phyloP scores from a whole-genome alignment of 2,888 invertebrate genomes.

The Ophion ellenae region DNA sequence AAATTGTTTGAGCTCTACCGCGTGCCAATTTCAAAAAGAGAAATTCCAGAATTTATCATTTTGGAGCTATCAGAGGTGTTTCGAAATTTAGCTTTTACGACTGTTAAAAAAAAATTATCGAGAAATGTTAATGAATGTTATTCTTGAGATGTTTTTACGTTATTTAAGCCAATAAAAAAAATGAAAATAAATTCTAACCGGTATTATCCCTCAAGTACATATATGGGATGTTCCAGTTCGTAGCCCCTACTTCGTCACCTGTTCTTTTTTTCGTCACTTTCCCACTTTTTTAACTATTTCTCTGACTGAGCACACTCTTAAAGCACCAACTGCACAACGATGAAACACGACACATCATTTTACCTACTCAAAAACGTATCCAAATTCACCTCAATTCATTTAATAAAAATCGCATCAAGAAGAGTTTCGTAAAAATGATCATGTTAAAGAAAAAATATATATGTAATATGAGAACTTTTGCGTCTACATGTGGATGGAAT shows the following conservation, averaged over 20 bases:
- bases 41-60: too few relatives aligned
- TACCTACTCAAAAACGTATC: neutral
- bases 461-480: neutral
- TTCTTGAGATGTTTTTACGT: too few relatives aligned
- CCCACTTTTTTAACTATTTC: neutral
- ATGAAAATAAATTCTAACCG: too few relatives aligned
- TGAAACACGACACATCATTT: neutral
- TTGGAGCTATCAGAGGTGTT: too few relatives aligned
- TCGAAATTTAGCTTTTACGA: too few relatives aligned
- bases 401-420: neutral
- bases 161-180: too few relatives aligned
- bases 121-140: too few relatives aligned
- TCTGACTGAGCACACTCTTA: neutral
- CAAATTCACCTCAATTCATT: neutral
- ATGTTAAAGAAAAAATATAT: neutral
- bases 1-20: too few relatives aligned
- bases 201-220: too few relatives aligned
- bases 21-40: too few relatives aligned
- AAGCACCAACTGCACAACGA: neutral
- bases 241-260: neutral
- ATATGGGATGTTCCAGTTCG: neutral
- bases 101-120: too few relatives aligned
- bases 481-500: neutral
- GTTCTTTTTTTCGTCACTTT: neutral
- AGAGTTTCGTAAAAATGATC: neutral